Conservation (phyloP, 2,888 invertebrate genomes). For the Barypeithes pellucidus region DNA sequence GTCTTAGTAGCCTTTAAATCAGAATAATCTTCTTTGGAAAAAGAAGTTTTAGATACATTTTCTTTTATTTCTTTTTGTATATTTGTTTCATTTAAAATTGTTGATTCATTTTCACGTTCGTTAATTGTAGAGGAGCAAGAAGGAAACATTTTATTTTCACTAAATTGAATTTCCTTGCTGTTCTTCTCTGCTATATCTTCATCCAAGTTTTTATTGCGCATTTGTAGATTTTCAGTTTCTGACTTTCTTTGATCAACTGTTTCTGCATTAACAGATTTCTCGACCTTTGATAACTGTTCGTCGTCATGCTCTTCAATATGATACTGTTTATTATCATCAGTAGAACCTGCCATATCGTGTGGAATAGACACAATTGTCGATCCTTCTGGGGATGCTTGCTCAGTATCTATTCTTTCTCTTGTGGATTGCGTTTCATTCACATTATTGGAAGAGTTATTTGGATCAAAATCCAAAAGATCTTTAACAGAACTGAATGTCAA, state of each 20-base stretch:
- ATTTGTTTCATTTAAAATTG: background rate
- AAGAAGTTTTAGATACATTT: background rate
- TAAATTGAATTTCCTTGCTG: background rate
- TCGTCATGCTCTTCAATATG: background rate
- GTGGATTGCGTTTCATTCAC: background rate
- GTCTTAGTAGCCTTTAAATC: too few relatives aligned
- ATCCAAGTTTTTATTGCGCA: background rate
- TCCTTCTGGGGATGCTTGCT: background rate
- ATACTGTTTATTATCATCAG: background rate
- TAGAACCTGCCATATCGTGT: background rate
- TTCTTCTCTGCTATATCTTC: background rate
- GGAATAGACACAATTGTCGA: background rate
- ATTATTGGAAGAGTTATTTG: background rate
- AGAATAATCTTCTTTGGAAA: too few relatives aligned
- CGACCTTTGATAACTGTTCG: background rate
- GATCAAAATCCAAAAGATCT: conserved; percentile 42
- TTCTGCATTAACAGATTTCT: background rate
- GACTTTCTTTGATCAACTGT: background rate
- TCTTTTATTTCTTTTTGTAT: background rate
- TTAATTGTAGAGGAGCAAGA: background rate
- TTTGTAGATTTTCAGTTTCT: background rate
- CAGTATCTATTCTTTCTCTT: background rate
- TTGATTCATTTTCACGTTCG: background rate
- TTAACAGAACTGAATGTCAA: conserved; percentile 41
- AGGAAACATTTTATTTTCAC: background rate